Percentiles rank a stretch among this genome's conserved stretches.
phyloP scores from a whole-genome alignment of 2,113 vertebrate species.

The Dissostichus mawsoni region DNA sequence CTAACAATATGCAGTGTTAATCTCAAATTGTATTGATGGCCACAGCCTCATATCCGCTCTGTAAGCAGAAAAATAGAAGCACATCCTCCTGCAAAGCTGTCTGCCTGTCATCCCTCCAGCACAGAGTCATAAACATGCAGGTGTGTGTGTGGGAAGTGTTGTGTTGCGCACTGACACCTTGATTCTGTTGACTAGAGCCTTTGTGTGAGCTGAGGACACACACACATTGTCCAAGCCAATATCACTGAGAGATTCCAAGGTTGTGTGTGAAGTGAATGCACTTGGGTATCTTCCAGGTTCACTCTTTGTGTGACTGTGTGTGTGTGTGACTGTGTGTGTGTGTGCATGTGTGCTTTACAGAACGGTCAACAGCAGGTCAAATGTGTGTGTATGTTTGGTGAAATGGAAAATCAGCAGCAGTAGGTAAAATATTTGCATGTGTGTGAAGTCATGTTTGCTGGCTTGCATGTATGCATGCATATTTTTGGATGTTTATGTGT shows the following conservation, averaged over 20 bases:
- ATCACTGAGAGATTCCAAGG: slow-evolving; percentile 69
- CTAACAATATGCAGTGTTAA: not conserved
- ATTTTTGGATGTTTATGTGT: not conserved
- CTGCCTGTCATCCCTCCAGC: slow-evolving; percentile 16
- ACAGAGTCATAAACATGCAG: slow-evolving; percentile 62
- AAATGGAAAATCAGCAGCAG: slow-evolving; percentile 3
- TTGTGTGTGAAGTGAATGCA: slow-evolving; percentile 62
- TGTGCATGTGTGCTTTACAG: slow-evolving; percentile 3
- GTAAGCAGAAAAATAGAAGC: slow-evolving; percentile 10
- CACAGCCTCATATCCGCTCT: not conserved
- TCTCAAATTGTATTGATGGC: not conserved
- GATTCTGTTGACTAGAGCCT: slow-evolving; percentile 64
- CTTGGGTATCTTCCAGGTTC: slow-evolving; percentile 41
- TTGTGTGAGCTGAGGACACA: slow-evolving; percentile 59
- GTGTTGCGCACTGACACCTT: slow-evolving; percentile 59
- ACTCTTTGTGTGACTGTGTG: slow-evolving; percentile 7
- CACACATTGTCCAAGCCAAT: slow-evolving; percentile 6
- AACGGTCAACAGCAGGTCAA: slow-evolving; percentile 6
- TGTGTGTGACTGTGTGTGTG: not conserved
- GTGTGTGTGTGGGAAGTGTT: slow-evolving; percentile 62
- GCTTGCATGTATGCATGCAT: not conserved
- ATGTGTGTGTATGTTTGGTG: not conserved
- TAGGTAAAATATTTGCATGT: not conserved
- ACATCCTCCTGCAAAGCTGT: slow-evolving; percentile 15
- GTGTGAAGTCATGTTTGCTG: not conserved